Evolutionary conservation across 2,888 invertebrate species (phyloP).

Genomic region (Yponomeuta cagnagella): DNA sequence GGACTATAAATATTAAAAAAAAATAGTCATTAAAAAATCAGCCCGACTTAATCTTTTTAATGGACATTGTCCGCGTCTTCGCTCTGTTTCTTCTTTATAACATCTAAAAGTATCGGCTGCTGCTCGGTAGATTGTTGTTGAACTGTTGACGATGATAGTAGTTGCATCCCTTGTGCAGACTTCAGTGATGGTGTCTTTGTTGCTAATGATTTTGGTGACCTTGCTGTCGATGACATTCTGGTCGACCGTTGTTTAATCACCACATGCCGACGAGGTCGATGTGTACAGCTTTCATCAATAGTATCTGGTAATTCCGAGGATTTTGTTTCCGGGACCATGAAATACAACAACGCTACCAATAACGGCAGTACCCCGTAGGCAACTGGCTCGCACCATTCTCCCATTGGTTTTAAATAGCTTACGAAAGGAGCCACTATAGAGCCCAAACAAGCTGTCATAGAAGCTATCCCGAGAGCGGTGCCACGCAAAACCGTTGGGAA

Average conservation of each 20-base stretch:
- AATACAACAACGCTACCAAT: constrained; percentile 70
- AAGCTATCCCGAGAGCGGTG: constrained; percentile 83
- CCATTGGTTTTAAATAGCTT: constrained; percentile 61
- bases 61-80: too few relatives aligned
- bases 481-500: constrained; percentile 88
- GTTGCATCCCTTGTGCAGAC: too few relatives aligned
- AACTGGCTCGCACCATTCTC: constrained; percentile 20
- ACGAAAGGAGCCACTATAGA: constrained; percentile 85
- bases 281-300: constrained; percentile 79
- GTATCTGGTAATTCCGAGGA: constrained; percentile 33
- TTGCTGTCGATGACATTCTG: neutral
- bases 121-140: too few relatives aligned
- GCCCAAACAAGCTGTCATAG: constrained; percentile 84
- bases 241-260: neutral
- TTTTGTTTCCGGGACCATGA: constrained; percentile 81
- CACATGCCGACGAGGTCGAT: neutral
- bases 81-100: too few relatives aligned
- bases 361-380: constrained; percentile 78
- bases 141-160: too few relatives aligned
- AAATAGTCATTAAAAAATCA: too few relatives aligned
- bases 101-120: too few relatives aligned
- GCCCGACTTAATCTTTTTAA: too few relatives aligned
- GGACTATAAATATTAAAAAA: too few relatives aligned
- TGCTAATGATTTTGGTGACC: neutral
- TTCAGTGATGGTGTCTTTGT: neutral